Evolutionary conservation across 2,888 invertebrate species (phyloP), one percentile per base, ranked within the genome.

Genomic region (Macrophya alboannulata): DNA sequence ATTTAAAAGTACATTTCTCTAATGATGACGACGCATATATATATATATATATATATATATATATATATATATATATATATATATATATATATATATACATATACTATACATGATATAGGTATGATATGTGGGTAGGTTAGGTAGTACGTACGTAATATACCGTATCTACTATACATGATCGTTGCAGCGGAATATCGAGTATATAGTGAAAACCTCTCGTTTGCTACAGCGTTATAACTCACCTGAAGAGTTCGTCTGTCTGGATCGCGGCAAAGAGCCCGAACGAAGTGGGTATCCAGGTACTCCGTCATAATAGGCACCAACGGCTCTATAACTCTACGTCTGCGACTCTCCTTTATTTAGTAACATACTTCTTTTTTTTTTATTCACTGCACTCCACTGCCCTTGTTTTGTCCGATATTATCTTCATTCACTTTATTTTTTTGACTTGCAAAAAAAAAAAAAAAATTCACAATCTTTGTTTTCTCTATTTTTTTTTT

Each of bases 191-290:
- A 62, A 55, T 55, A 55, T 62, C 25, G 62, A 62, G 62, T 62
- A 31, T 62, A 62, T 62, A 21, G 25, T 62, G 62, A 62, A 25
- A 62, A 62, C 25, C 62, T 12, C 62, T 62, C 25, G 25, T 25
- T 25, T 25, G 25, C 25, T 62, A n/a, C n/a, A 55, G n/a, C 25
- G 62, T 10, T 21, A 12, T 62, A 62, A 62, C 92, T 93, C 88
- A 95, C 95, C 93, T 95, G 94, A 87, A 94, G 92, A 87, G 94
- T 94, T 86, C 95, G 92, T 89, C 94, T 92, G 89, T 95, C 95
- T 81, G 95, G 95, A 90, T 95, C 95, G 89, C 94, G 94, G 92
- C 94, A 94, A 86, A 95, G 94, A 88, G 95, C 94, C 90, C 94
- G 94, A 88, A 95, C 93, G 90, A 95, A 95, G 89, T 94, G 94